Evolutionary conservation across 2,113 vertebrate genomes (phyloP), one percentile per base, ranked within the genome.

Genomic region (Cinclus mexicanus): DNA sequence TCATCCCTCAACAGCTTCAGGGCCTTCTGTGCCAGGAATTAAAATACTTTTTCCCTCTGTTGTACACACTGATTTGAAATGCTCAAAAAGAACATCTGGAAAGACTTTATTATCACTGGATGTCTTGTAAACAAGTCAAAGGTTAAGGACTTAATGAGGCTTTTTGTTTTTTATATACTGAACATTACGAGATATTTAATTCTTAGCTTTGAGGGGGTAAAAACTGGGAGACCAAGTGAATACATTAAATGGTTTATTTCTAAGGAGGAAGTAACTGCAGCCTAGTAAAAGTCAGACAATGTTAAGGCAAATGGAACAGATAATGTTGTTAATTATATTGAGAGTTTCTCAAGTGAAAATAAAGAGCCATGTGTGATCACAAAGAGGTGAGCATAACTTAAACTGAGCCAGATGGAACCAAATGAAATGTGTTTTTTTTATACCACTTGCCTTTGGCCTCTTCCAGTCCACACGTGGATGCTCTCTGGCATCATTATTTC

Each of bases 401-500:
- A 92, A 71, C 53, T 46, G n/a, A 94, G 33, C 7, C 53, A 86
- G 31, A 59, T 22, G 37, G 50, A 82, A 28, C 12, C 29, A 57
- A 63, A 93, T 89, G 23, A 88, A 90, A 76, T 21, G 6, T 0
- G 0, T 0, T 60, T 87, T 88, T 88, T 93, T 95, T 47, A 52
- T 60, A 77, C 28, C 70, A 94, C 89, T 96, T 97, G 98, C 99
- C 98, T 99, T 99, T 81, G 99, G 98, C 80, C 98, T 98, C 93
- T 98, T 99, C 97, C 99, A 99, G 97, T 98, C 98, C 74, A 99
- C 97, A 91, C 99, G 99, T 83, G 99, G 98, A 89, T 98, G 98
- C 72, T 99, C 99, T 84, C 99, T 99, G 52, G 98, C 99, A 71
- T 99, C 99, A 14, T 99, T 99, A 79, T 97, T 99, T 96, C 98